Base-by-base conservation (phyloP, 2,888 invertebrate species). In the Bombylius discolor region DNA sequence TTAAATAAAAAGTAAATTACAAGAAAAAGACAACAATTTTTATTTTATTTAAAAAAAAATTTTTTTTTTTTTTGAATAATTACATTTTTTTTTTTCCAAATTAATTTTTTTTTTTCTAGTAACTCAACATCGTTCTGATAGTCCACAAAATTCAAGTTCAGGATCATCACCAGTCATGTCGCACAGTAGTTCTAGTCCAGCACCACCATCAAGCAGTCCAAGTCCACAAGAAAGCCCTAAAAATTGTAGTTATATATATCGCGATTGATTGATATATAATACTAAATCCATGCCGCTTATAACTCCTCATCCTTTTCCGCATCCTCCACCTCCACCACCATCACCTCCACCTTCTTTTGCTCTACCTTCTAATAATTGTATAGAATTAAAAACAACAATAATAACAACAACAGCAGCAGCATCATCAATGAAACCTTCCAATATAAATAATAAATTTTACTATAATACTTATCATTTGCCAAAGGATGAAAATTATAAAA, bases 161-260 rank as follows among this genome's bases (percentile, higher is more conserved):
- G 74, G 73, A 65, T 74, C 74, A 62, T 74, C 74, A 62, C 74
- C 74, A 61, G 74, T 72, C 64, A 72, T 74, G 70, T 74, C 74
- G 62, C 72, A 74, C 64, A 74, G 74, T 67, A 74, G 74, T 68
- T 74, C 74, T 67, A 74, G 74, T 68, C 74, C 74, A 67, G 74
- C 74, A 63, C 74, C 74, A 63, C 74, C 75, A 64, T 74, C 74
- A 60, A 74, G 74, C 67, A 74, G 74, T 64, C 74, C 74, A 64
- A 74, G 74, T 69, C 74, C 74, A 66, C 74, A 74, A 67, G 74
- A 74, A 66, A 74, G 74, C 69, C 74, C 74, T 61, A 74, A 74
- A 70, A 74, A 74, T 66, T 74, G 74, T 68, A 74, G 74, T 63
- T 74, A 74, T 63, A 74, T 74, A 67, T 74, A 74, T 66, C 72